These are phyloP conservation scores for Anthopleura xanthogrammica DNA, from an alignment of 92 coral and sea anemone species.

Conservation along the genomic window DNA sequence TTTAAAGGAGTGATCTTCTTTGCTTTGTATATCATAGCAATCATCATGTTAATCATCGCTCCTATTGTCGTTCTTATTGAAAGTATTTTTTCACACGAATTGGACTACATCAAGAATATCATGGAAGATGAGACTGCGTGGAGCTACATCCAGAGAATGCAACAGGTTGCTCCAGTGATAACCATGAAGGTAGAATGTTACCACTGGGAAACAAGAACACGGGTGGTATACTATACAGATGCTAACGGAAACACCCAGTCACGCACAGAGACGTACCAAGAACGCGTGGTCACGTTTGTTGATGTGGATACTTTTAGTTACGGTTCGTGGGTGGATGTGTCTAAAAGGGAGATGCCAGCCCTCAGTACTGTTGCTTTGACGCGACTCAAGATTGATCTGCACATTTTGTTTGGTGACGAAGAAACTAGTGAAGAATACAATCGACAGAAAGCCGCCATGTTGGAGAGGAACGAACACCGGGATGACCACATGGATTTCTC, in stretches of 20 bases:
- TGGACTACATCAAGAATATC: slow-evolving; percentile 53
- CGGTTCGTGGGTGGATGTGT: slow-evolving; percentile 68
- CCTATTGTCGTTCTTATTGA: slow-evolving; percentile 58
- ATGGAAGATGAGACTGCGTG: slow-evolving; percentile 71
- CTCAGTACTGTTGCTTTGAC: slow-evolving; percentile 49
- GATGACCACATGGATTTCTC: slow-evolving; percentile 61
- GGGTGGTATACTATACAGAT: slow-evolving; percentile 64
- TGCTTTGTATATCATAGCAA: slow-evolving; percentile 48
- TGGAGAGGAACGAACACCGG: slow-evolving; percentile 54
- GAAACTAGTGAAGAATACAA: slow-evolving; percentile 61
- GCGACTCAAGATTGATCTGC: slow-evolving; percentile 61
- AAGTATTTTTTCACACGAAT: slow-evolving; percentile 64
- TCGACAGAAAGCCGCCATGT: slow-evolving; percentile 47
- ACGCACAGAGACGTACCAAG: slow-evolving; percentile 60
- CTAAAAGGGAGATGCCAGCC: slow-evolving; percentile 71
- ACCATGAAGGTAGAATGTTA: slow-evolving; percentile 72
- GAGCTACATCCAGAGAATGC: slow-evolving; percentile 63
- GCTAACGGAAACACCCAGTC: slow-evolving; percentile 65
- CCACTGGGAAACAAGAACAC: slow-evolving; percentile 64
- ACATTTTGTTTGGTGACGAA: slow-evolving; percentile 61
- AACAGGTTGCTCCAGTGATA: slow-evolving; percentile 51
- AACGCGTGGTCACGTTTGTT: slow-evolving; percentile 52
- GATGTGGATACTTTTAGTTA: slow-evolving; percentile 50
- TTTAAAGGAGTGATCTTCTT: slow-evolving; percentile 50
- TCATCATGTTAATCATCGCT: slow-evolving; percentile 49